Percentiles rank a stretch among this genome's conserved stretches.
These are phyloP conservation scores for Octonoba sinensis DNA, from an alignment of 2,888 invertebrate genomes.

Conservation along the genomic window DNA sequence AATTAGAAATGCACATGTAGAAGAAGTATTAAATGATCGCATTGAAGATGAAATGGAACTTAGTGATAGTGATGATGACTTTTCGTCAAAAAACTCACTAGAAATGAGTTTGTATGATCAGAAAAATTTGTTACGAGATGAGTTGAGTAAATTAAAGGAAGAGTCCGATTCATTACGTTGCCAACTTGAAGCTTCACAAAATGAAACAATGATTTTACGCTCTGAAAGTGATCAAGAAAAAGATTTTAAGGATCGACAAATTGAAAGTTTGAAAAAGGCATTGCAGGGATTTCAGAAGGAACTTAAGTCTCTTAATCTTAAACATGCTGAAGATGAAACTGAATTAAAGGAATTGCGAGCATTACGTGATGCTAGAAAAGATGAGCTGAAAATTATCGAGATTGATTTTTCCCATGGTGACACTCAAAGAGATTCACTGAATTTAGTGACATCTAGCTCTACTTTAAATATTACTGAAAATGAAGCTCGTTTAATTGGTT, in stretches of 20 bases:
- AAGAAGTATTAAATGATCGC: constrained; percentile 77
- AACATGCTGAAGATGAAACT: constrained; percentile 27
- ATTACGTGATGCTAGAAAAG: constrained; percentile 3
- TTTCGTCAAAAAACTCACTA: not conserved
- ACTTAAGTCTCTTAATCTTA: constrained; percentile 22
- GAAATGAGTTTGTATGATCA: not conserved
- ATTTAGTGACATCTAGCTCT: not conserved
- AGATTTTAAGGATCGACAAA: constrained; percentile 87
- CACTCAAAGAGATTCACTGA: not conserved
- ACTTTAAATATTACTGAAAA: constrained; percentile 66
- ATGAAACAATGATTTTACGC: constrained; percentile 90
- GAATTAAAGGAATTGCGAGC: constrained; percentile 23
- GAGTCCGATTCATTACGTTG: constrained; percentile 92
- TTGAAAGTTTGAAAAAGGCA: constrained; percentile 80
- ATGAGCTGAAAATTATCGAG: not conserved
- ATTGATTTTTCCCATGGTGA: not conserved
- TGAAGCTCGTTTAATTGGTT: constrained; percentile 70
- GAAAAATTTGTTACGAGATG: not conserved
- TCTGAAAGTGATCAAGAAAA: constrained; percentile 83
- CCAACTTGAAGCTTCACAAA: constrained; percentile 92
- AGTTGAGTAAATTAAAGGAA: constrained; percentile 72
- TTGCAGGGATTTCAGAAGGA: constrained; percentile 72
- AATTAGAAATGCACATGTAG: constrained; percentile 79
- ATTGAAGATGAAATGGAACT: constrained; percentile 90
- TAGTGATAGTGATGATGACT: constrained; percentile 72